Conservation (phyloP, 1,140 invertebrate genomes). For the Neodiprion pinetum region DNA sequence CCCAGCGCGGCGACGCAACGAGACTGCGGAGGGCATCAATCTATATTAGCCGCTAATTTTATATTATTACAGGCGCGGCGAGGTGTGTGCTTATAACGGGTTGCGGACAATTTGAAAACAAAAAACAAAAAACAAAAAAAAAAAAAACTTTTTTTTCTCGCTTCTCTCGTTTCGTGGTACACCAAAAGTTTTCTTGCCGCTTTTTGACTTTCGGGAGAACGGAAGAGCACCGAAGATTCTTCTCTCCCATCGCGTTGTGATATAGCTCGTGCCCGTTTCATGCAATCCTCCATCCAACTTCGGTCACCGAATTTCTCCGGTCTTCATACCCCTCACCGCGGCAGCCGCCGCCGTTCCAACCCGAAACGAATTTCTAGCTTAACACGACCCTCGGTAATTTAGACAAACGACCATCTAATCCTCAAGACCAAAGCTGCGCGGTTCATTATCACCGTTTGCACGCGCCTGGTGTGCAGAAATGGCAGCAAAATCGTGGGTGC, state of each 20-base stretch:
- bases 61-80: conserved; percentile 46
- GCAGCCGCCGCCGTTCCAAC: background rate
- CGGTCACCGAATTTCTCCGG: background rate
- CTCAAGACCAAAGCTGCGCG: background rate
- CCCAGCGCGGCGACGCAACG: conserved; percentile 28
- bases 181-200: too few relatives aligned
- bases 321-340: background rate
- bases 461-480: background rate
- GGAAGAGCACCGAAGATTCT: too few relatives aligned
- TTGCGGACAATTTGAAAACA: too few relatives aligned
- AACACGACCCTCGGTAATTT: background rate
- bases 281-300: background rate
- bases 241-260: too few relatives aligned
- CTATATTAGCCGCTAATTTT: conserved; percentile 60
- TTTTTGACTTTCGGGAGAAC: too few relatives aligned
- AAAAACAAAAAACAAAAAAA: too few relatives aligned
- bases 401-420: conserved; percentile 15
- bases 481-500: too few relatives aligned
- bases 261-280: too few relatives aligned
- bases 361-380: conserved; percentile 3
- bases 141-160: background rate
- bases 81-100: background rate
- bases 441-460: background rate
- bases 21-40: conserved; percentile 49
- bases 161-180: background rate